Percentiles rank a stretch among this genome's conserved stretches.
Evolutionary conservation across 2,888 invertebrate species (phyloP).

Genomic region (Acrobasis consociella): DNA sequence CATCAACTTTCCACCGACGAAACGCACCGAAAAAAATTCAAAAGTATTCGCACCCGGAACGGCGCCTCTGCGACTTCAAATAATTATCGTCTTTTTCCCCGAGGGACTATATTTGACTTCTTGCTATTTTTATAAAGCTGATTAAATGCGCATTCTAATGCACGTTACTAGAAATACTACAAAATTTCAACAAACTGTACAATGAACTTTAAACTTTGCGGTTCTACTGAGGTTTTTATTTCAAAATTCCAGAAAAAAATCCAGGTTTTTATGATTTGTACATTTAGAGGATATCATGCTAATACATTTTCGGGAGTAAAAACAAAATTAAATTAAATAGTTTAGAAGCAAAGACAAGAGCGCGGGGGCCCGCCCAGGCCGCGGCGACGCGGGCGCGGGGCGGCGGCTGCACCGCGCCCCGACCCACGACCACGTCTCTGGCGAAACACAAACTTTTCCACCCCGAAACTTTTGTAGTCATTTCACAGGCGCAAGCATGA

Average conservation of each 20-base stretch:
- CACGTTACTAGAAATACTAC: constrained; percentile 36
- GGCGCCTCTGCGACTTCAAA: constrained; percentile 40
- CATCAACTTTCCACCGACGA: constrained; percentile 22
- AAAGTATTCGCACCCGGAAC: constrained; percentile 49
- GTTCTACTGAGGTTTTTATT: constrained; percentile 34
- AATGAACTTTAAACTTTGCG: constrained; percentile 32
- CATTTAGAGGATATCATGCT: constrained; percentile 29
- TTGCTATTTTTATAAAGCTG: constrained; percentile 33
- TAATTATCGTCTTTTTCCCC: constrained; percentile 46
- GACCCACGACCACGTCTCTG: constrained; percentile 44
- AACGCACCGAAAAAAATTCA: constrained; percentile 61
- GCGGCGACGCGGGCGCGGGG: constrained; percentile 54
- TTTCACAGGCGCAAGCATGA: constrained; percentile 68
- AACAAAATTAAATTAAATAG: constrained; percentile 31
- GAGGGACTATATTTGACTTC: constrained; percentile 34
- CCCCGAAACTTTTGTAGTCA: constrained; percentile 49
- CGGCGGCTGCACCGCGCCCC: constrained; percentile 55
- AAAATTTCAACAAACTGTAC: constrained; percentile 26
- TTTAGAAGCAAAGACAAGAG: constrained; percentile 24
- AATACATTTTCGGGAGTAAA: constrained; percentile 41
- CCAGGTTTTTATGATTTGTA: constrained; percentile 49
- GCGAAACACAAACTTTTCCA: constrained; percentile 56
- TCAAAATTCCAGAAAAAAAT: constrained; percentile 33
- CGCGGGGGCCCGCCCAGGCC: constrained; percentile 61
- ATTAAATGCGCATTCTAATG: constrained; percentile 44